These are phyloP conservation scores for Eupeodes corollae DNA, from an alignment of 1,140 invertebrate genomes.

Conservation along the genomic window DNA sequence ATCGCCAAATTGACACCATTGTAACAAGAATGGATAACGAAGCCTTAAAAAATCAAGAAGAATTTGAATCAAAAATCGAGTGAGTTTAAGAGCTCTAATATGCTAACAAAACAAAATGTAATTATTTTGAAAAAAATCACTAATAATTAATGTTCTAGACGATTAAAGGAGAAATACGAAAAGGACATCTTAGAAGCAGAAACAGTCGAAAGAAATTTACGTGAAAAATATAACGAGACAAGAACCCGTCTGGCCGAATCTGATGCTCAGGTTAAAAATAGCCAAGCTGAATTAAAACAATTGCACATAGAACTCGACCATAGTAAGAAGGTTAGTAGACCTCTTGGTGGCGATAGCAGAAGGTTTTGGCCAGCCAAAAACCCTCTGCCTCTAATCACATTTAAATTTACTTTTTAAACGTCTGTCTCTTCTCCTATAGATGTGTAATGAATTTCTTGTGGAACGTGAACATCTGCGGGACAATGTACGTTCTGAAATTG, in stretches of 20 bases:
- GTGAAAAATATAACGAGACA: conserved; percentile 41
- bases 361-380: background rate
- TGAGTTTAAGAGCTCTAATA: conserved; percentile 14
- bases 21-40: conserved; percentile 52
- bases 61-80: conserved; percentile 48
- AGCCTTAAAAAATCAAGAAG: conserved; percentile 40
- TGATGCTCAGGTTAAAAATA: conserved; percentile 44
- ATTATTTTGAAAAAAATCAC: background rate
- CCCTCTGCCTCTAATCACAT: background rate
- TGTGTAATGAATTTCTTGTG: conserved; percentile 38
- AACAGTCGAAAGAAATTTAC: conserved; percentile 41
- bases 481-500: conserved; percentile 42
- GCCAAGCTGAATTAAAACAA: conserved; percentile 39
- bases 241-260: conserved; percentile 44
- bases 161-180: conserved; percentile 62
- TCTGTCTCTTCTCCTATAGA: conserved; percentile 18
- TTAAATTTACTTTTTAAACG: background rate
- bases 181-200: conserved; percentile 53
- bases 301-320: conserved; percentile 43
- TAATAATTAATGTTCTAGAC: conserved; percentile 36
- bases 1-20: conserved; percentile 53
- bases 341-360: background rate
- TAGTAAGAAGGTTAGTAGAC: conserved; percentile 40
- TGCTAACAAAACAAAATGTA: background rate
- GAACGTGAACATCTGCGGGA: conserved; percentile 42